A percentile compares a stretch with the other conserved stretches of the same genome.
These are phyloP conservation scores for Drosophila fulvimacula DNA, from an alignment of 2,888 invertebrate species.

Conservation along the genomic window DNA sequence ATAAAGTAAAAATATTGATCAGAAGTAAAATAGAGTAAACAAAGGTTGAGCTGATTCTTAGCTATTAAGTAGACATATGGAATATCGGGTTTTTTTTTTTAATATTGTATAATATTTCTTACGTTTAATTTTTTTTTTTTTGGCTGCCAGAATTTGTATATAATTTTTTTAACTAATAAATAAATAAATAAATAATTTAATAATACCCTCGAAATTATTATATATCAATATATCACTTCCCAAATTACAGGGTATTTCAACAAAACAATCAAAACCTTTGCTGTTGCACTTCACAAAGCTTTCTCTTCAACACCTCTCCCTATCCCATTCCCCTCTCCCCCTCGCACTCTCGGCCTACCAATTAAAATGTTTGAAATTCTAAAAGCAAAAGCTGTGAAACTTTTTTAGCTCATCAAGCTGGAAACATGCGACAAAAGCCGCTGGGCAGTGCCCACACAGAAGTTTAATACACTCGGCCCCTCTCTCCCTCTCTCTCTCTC, in stretches of 20 bases:
- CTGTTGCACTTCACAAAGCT: neutral
- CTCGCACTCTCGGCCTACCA: constrained; percentile 26
- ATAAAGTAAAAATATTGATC: too few species aligned
- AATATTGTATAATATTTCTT: too few species aligned
- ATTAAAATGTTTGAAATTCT: constrained; percentile 51
- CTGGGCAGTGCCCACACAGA: constrained; percentile 55
- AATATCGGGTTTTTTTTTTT: too few species aligned
- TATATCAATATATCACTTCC: too few species aligned
- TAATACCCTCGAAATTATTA: too few species aligned
- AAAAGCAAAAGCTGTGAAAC: constrained; percentile 65
- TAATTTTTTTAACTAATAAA: too few species aligned
- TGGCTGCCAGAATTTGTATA: too few species aligned
- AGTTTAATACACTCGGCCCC: constrained; percentile 14
- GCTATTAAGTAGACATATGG: too few species aligned
- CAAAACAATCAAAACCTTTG: neutral
- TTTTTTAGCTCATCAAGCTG: constrained; percentile 76
- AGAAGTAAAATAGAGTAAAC: too few species aligned
- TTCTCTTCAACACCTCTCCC: neutral
- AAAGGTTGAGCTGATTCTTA: too few species aligned
- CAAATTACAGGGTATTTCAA: constrained; percentile 32
- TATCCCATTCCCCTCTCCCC: neutral
- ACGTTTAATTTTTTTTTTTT: too few species aligned
- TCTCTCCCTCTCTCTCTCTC: neutral
- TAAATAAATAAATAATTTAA: too few species aligned
- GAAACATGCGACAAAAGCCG: constrained; percentile 73